Evolutionary conservation across 2,797 vertebrate species (phyloP).

Genomic region (Psittacula derbiana): DNA sequence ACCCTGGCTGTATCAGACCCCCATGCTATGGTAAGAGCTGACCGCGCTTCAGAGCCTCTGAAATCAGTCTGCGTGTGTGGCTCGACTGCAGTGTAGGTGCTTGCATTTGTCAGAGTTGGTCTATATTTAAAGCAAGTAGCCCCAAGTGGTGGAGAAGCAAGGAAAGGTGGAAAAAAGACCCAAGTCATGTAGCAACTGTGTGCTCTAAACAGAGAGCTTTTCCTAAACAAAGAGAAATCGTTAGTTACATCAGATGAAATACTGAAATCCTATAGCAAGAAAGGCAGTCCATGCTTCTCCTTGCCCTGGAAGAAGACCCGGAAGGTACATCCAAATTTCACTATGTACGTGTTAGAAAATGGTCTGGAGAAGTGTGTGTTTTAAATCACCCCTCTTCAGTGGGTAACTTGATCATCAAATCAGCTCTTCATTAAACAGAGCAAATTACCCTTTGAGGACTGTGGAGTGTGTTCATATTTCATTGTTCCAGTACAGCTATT

Average conservation of each 20-base stretch:
- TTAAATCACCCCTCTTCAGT: neutral
- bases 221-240: neutral
- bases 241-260: neutral
- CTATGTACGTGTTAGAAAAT: neutral
- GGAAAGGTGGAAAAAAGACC: neutral
- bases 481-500: constrained; percentile 14
- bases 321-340: neutral
- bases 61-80: neutral
- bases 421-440: constrained; percentile 15
- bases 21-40: neutral
- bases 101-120: neutral
- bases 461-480: neutral
- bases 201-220: neutral
- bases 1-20: neutral
- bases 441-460: constrained; percentile 18
- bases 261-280: neutral
- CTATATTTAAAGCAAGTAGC: neutral
- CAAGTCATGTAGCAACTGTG: neutral
- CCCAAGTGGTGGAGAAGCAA: neutral
- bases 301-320: neutral
- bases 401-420: constrained; percentile 1
- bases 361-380: neutral
- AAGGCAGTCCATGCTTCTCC: neutral
- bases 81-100: neutral
- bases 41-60: neutral